Conservation (phyloP, 1,140 invertebrate species). For the Steinernema khuongi region DNA sequence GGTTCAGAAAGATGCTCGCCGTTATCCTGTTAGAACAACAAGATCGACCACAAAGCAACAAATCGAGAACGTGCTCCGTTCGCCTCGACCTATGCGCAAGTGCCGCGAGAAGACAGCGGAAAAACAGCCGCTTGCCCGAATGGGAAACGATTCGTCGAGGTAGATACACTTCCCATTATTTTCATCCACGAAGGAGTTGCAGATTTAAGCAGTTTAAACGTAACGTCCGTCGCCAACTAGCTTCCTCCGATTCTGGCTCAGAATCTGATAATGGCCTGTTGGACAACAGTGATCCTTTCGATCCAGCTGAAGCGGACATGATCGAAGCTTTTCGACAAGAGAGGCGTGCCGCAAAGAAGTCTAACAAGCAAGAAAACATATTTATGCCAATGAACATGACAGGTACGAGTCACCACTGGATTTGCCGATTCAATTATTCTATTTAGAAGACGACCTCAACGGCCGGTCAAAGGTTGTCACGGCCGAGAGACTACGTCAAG, state of each 20-base stretch:
- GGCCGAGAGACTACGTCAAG: constrained; percentile 36
- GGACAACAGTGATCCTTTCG: neutral
- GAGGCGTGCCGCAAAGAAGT: constrained; percentile 27
- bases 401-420: constrained; percentile 14
- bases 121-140: neutral
- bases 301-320: constrained; percentile 23
- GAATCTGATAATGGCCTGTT: constrained; percentile 24
- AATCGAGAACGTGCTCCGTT: neutral
- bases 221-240: constrained; percentile 20
- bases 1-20: neutral
- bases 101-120: neutral
- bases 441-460: constrained; percentile 41
- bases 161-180: too few species aligned
- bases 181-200: too few species aligned
- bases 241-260: constrained; percentile 21
- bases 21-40: neutral
- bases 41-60: neutral
- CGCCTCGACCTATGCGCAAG: neutral
- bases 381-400: constrained; percentile 52
- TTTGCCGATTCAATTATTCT: constrained; percentile 11
- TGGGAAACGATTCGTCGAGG: neutral
- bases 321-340: constrained; percentile 39
- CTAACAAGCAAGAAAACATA: constrained; percentile 29
- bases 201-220: neutral
- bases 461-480: constrained; percentile 18